phyloP scores from a whole-genome alignment of 2,113 vertebrate genomes.

The Amazona vittata region DNA sequence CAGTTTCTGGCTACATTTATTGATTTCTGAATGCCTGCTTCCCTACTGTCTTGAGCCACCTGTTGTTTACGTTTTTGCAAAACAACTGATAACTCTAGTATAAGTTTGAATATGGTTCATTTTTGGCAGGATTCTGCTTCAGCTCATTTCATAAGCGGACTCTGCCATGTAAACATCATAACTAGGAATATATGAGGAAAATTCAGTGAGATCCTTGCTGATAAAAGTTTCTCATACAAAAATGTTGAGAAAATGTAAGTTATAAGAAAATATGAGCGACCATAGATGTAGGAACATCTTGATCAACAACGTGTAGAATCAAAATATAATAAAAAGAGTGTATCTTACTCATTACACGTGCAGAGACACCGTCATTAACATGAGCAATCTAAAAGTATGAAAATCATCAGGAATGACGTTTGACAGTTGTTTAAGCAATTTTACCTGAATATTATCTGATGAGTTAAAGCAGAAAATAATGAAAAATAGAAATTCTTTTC shows the following conservation, averaged over 20 bases:
- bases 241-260: accelerated
- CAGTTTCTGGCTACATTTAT: neutral
- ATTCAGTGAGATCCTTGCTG: neutral
- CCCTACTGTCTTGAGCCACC: neutral
- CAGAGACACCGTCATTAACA: neutral
- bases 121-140: neutral
- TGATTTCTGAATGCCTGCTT: neutral
- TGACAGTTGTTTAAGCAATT: neutral
- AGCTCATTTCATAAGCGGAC: neutral
- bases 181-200: neutral
- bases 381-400: neutral
- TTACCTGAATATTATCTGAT: neutral
- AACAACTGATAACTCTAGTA: neutral
- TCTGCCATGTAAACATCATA: neutral
- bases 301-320: neutral
- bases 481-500: neutral
- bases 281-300: accelerated
- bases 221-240: neutral
- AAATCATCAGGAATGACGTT: neutral
- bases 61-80: neutral
- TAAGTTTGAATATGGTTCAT: accelerated
- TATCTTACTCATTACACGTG: neutral
- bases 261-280: neutral
- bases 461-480: neutral
- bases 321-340: neutral